A percentile compares a stretch with the other conserved stretches of the same genome.
These are phyloP conservation scores for Eupithecia dodoneata DNA, from an alignment of 2,888 invertebrate genomes.

Conservation along the genomic window DNA sequence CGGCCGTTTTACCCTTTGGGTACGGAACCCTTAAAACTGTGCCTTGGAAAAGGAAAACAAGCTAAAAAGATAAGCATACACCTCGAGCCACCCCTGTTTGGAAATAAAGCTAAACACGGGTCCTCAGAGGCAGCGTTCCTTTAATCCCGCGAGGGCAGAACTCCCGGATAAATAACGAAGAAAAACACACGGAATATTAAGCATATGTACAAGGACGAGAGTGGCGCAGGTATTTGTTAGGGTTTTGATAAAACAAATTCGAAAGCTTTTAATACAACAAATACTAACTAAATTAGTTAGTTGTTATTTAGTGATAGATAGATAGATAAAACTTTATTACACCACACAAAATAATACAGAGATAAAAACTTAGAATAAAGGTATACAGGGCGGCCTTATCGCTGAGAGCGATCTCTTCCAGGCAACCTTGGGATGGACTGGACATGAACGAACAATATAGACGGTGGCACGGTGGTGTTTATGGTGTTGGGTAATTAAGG, in stretches of 20 bases:
- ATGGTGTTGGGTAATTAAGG: too few relatives aligned
- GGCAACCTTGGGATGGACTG: too few relatives aligned
- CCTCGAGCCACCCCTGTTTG: conserved; percentile 18
- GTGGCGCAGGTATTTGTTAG: not conserved
- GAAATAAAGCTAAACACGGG: conserved; percentile 27
- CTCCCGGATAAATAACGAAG: conserved; percentile 33
- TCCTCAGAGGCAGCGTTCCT: conserved; percentile 22
- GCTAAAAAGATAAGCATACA: not conserved
- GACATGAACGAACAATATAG: too few relatives aligned
- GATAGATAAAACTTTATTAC: too few relatives aligned
- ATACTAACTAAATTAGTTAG: too few relatives aligned
- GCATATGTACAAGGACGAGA: not conserved
- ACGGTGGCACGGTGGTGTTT: too few relatives aligned
- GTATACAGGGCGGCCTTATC: too few relatives aligned
- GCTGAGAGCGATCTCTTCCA: too few relatives aligned
- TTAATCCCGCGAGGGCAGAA: conserved; percentile 29
- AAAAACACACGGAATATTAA: conserved; percentile 42
- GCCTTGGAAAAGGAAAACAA: not conserved
- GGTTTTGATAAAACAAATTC: not conserved
- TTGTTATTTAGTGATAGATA: too few relatives aligned
- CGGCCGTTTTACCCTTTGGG: too few relatives aligned
- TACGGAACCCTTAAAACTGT: not conserved
- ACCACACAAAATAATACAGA: too few relatives aligned
- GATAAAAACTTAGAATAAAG: too few relatives aligned
- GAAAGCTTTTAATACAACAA: not conserved